Evolutionary conservation across 92 coral and sea anemone genomes (phyloP).

Genomic region (Pocillopora meandrina): DNA sequence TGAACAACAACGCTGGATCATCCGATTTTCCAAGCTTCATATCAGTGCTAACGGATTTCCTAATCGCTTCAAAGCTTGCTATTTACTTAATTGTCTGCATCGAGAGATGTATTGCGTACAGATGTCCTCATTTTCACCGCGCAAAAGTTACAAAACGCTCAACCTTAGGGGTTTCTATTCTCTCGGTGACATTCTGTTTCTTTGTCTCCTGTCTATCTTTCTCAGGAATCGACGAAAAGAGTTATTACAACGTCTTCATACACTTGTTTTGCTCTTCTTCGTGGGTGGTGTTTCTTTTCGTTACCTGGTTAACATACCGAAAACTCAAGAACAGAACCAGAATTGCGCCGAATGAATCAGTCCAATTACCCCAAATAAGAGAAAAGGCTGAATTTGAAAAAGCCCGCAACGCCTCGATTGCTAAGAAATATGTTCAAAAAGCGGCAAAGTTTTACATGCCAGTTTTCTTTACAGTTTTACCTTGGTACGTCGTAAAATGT

Average conservation of each 20-base stretch:
- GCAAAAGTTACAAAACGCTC: slow-evolving; percentile 22
- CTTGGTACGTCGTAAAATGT: slow-evolving; percentile 28
- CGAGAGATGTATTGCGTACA: slow-evolving; percentile 18
- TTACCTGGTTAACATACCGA: slow-evolving; percentile 23
- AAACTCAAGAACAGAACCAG: slow-evolving; percentile 17
- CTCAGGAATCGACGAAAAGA: slow-evolving; percentile 19
- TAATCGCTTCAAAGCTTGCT: slow-evolving; percentile 22
- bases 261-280: slow-evolving; percentile 19
- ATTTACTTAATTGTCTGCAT: slow-evolving; percentile 2
- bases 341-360: not conserved
- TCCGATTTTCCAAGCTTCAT: slow-evolving; percentile 4
- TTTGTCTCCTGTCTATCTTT: slow-evolving; percentile 6
- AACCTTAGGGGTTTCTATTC: not conserved
- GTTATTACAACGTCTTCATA: slow-evolving; percentile 4
- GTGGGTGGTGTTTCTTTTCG: slow-evolving; percentile 10
- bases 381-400: slow-evolving; percentile 9
- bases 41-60: slow-evolving; percentile 11
- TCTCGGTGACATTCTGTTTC: not conserved
- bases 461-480: not conserved
- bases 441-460: not conserved
- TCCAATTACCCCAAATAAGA: slow-evolving; percentile 6
- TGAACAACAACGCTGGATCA: not conserved
- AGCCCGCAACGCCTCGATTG: slow-evolving; percentile 26
- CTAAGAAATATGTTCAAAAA: slow-evolving; percentile 4
- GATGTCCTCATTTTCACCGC: slow-evolving; percentile 32